Base-by-base conservation (phyloP, 2,797 vertebrate genomes). In the Tokudaia tokunoshimensis region DNA sequence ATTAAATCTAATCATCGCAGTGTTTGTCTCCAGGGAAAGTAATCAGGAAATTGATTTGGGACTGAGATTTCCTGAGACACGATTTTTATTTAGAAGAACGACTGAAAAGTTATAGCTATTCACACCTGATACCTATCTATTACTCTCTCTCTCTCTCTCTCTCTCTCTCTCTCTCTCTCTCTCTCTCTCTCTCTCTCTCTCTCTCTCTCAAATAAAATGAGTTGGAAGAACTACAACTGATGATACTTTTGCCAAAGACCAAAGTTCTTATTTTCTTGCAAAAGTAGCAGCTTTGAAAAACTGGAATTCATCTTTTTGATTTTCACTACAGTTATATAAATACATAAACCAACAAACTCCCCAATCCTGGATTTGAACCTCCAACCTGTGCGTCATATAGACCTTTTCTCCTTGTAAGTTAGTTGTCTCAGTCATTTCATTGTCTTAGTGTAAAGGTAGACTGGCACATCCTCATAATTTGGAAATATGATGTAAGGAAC, bases 201-300 rank as follows among this genome's bases (percentile, higher is more conserved):
- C n/a, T 26, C 12, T 14, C 6, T 15, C 10, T 13, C 26, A 41
- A 57, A 20, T 55, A 87, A 87, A 72, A 57, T 57, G n/a, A 55
- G 9, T 26, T 63, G 6, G n/a, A 84, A 57, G 52, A 85, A 52
- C 74, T 87, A 74, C 24, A 89, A 52, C 47, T 70, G 19, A n/a
- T 86, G 7, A 12, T 52, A 17, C 31, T 85, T 67, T n/a, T n/a
- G 6, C 31, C 13, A 20, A 19, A 31, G 44, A 81, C 26, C 59
- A 72, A 79, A 61, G 83, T 70, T 63, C 67, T 88, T 84, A 72
- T 81, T 92, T 94, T 81, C 31, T 50, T 44, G 65, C 26, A 84
- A 88, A 87, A 89, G 47, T 50, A 31, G 37, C 81, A 92, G 90
- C 63, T 91, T 94, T 82, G 74, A 76, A 78, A 94, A 78, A 85